Conservation (phyloP, 2,888 invertebrate genomes). For the Hecatera dysodea region DNA sequence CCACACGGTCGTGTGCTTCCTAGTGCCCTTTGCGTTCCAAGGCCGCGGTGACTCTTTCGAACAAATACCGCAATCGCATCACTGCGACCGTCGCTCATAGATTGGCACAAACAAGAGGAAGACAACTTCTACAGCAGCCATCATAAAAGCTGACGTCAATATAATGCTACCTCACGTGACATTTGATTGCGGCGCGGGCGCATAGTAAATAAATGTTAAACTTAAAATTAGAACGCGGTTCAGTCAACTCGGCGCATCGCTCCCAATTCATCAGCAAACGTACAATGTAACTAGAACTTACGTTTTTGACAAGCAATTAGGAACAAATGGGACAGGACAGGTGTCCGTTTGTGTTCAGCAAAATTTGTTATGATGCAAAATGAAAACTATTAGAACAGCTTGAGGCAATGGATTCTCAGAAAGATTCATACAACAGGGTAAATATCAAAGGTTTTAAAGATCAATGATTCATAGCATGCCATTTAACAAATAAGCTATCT, state of each 20-base stretch:
- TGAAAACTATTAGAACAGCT: background rate
- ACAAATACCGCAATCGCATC: too few species aligned
- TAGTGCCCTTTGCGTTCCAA: too few species aligned
- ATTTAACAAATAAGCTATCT: too few species aligned
- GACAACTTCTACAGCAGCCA: constrained; percentile 16
- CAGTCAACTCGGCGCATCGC: constrained; percentile 74
- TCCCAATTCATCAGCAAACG: constrained; percentile 58
- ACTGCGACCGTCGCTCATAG: constrained; percentile 4
- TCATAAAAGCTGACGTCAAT: constrained; percentile 47
- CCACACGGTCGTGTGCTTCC: too few species aligned
- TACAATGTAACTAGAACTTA: constrained; percentile 33
- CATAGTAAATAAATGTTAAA: constrained; percentile 75
- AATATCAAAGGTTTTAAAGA: too few species aligned
- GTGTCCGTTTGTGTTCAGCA: constrained; percentile 1
- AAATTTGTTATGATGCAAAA: background rate
- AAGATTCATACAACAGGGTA: background rate
- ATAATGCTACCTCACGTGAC: constrained; percentile 60
- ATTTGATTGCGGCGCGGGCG: constrained; percentile 68
- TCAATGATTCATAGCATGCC: too few species aligned
- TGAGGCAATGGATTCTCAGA: background rate
- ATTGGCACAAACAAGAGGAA: constrained; percentile 55
- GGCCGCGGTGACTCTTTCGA: too few species aligned
- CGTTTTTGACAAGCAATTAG: constrained; percentile 15
- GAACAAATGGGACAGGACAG: constrained; percentile 10
- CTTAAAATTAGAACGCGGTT: constrained; percentile 78